Evolutionary conservation across 2,797 vertebrate species (phyloP).

Genomic region (Gymnoscopelus microlampas): DNA sequence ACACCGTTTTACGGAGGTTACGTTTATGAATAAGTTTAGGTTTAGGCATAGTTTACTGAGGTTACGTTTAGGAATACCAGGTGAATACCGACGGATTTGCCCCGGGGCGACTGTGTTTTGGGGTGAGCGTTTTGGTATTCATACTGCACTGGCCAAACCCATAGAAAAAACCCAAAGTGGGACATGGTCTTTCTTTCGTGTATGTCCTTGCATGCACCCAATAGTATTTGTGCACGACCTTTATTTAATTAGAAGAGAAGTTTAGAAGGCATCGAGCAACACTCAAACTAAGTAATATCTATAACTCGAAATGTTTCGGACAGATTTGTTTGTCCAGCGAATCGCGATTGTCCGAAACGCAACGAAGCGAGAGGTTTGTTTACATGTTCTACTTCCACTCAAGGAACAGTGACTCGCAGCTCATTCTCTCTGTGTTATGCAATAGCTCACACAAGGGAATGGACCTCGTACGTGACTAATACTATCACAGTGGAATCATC

Average conservation of each 20-base stretch:
- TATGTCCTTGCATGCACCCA: not conserved
- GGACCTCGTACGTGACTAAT: not conserved
- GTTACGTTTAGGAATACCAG: no score
- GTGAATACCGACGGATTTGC: no score
- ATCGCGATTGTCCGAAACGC: not conserved
- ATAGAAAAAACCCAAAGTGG: not conserved
- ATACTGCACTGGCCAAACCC: no score
- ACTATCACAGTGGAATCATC: no score
- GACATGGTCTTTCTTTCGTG: not conserved
- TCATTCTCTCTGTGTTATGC: slow-evolving; percentile 57
- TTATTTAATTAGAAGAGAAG: not conserved
- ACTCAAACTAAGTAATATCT: no score
- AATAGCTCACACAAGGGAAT: slow-evolving; percentile 43
- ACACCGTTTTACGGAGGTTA: no score
- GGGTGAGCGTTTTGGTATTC: no score
- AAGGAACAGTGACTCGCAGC: slow-evolving; percentile 54
- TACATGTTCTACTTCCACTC: slow-evolving; percentile 22
- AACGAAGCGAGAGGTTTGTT: not conserved
- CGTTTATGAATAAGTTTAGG: no score
- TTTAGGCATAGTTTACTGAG: no score
- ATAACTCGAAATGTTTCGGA: not conserved
- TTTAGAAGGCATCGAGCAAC: no score
- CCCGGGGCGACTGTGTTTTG: no score
- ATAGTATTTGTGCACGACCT: not conserved
- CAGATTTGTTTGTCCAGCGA: not conserved